Evolutionary conservation across 1,140 invertebrate species (phyloP), one percentile per base, ranked within the genome.

Genomic region (Drosophila varians): DNA sequence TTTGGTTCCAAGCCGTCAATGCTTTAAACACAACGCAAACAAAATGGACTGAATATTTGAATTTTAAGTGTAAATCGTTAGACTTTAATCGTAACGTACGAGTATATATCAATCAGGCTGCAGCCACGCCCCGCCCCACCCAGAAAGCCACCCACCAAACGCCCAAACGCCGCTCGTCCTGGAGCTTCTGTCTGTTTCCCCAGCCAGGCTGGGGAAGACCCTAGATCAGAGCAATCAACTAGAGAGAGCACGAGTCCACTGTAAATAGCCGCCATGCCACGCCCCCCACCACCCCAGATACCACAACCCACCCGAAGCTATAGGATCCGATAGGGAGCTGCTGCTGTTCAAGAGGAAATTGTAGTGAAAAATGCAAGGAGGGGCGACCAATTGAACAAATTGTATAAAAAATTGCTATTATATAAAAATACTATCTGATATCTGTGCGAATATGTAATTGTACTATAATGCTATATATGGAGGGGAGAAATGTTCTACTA

Each of bases 21-120:
- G 87, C 87, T 90, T 90, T 90, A 90, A 86, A 90, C 80, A 88
- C 82, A 86, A 90, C 84, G 89, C 83, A 90, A 90, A 90, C 83
- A 89, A 90, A 90, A 89, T 90, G 89, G 89, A 90, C 89, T 90
- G 89, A 90, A 89, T 90, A 90, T 86, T 90, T 90, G 83, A 90
- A 88, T 90, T 90, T 90, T 90, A 90, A 90, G 89, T 90, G 87
- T 90, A 90, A 90, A 90, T 90, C 72, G 66, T 72, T 90, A 90
- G 88, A 90, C 74, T 88, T 90, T 86, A 84, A 83, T 78, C 80
- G 71, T 86, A 89, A 78, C 74, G 64, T 77, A 79, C 73, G 66
- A 73, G 14, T 72, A 31, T 48, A 23, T 65, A 64, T 49, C 18
- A 16, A 64, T 49, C 18, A 16, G 68, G 82, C 84, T 71, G 72